Percentiles rank a stretch among this genome's conserved stretches.
These are phyloP conservation scores for Belgica antarctica DNA, from an alignment of 2,888 invertebrate genomes.

Conservation along the genomic window DNA sequence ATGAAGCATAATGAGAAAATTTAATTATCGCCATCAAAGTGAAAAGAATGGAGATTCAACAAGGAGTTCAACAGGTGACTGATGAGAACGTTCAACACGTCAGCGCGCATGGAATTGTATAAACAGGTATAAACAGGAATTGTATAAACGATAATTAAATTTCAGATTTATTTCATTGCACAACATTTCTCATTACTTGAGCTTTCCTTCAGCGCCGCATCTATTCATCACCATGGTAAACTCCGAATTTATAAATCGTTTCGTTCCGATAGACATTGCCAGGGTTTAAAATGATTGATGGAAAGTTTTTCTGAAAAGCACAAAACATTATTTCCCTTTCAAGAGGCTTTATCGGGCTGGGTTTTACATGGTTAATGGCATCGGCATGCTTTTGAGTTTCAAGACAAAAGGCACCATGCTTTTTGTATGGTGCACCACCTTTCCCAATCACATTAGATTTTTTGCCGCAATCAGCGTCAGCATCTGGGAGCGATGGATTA, in stretches of 20 bases:
- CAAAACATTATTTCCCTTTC: too few relatives aligned
- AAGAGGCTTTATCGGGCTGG: background rate
- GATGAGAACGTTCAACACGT: background rate
- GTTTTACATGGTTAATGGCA: conserved; percentile 74
- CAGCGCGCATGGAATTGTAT: background rate
- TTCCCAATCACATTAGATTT: conserved; percentile 63
- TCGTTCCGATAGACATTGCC: conserved; percentile 69
- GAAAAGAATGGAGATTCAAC: too few relatives aligned
- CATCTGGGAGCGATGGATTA: conserved; percentile 31
- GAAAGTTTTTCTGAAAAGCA: conserved; percentile 66
- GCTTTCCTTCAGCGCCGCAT: background rate
- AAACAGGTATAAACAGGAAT: too few relatives aligned
- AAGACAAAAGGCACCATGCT: conserved; percentile 79
- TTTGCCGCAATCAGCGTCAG: conserved; percentile 17
- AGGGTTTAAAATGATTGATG: conserved; percentile 69
- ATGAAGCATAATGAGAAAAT: background rate
- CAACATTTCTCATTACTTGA: background rate
- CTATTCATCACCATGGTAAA: background rate
- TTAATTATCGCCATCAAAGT: background rate
- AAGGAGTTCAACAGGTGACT: conserved; percentile 16
- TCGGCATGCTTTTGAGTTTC: conserved; percentile 94
- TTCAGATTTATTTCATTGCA: conserved; percentile 12
- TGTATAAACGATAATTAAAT: background rate
- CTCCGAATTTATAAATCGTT: conserved; percentile 73
- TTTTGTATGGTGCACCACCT: conserved; percentile 65